Conservation (phyloP, 2,888 invertebrate genomes). For the Ectemnius lituratus region DNA sequence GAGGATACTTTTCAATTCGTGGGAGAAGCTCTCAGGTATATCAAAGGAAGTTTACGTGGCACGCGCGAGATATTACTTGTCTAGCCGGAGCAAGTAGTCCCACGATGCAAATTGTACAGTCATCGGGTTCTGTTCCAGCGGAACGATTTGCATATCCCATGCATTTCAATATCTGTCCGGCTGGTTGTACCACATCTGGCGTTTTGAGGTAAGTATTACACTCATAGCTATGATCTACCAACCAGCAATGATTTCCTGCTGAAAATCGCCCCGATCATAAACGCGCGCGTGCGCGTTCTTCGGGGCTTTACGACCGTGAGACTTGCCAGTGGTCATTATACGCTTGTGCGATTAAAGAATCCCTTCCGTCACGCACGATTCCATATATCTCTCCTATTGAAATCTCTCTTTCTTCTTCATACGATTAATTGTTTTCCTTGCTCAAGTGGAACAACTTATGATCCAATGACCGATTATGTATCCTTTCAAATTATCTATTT, state of each 20-base stretch:
- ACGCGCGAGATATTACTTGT: slow-evolving; percentile 23
- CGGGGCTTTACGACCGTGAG: slow-evolving; percentile 5
- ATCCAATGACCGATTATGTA: too few relatives aligned
- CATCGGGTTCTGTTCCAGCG: slow-evolving; percentile 36
- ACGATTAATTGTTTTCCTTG: background rate
- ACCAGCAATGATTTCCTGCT: slow-evolving; percentile 39
- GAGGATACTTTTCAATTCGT: slow-evolving; percentile 13
- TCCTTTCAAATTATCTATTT: too few relatives aligned
- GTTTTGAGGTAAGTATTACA: slow-evolving; percentile 54
- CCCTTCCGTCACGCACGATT: background rate
- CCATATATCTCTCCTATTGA: background rate
- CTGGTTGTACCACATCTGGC: slow-evolving; percentile 46
- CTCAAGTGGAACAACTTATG: too few relatives aligned
- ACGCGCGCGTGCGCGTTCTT: background rate
- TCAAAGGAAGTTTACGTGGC: slow-evolving; percentile 15
- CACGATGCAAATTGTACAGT: slow-evolving; percentile 36
- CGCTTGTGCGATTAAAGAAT: slow-evolving; percentile 2
- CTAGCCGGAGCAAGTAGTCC: slow-evolving; percentile 20
- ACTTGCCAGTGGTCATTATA: background rate
- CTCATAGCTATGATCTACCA: slow-evolving; percentile 26
- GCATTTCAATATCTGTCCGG: slow-evolving; percentile 54
- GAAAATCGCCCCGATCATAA: slow-evolving; percentile 16
- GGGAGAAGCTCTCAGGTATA: slow-evolving; percentile 36
- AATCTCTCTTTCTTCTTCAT: background rate
- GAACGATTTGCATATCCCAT: slow-evolving; percentile 55